Evolutionary conservation across 1,140 invertebrate genomes (phyloP), one percentile per base, ranked within the genome.

Genomic region (Bradynema listronoti): DNA sequence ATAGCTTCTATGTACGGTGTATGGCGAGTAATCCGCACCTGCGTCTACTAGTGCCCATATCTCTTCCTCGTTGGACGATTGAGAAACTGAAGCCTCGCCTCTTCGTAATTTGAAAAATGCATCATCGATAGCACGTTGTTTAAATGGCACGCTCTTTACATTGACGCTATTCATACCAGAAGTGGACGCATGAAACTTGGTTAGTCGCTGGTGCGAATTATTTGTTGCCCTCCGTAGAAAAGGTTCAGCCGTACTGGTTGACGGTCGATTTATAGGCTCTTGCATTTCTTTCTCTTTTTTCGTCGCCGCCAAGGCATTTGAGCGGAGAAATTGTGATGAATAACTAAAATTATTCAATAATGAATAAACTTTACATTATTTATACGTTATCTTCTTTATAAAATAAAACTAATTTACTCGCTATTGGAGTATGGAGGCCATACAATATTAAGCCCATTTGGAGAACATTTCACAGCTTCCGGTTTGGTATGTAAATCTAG

Each of bases 311-410:
- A 61, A 25, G 4, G 62, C 62, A 55, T 59, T 58, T 19, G 63
- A 32, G n/a, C 64, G 64, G 25, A 66, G 63, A 45, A 66, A 66
- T 11, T 47, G 16, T 7, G 63, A 65, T 7, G 64, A 66, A 47
- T 68, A 66, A 11, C 63, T 65, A 27, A 7, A 52, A 46, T n/a
- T n/a, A n/a, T n/a, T n/a, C n/a, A n/a, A n/a, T n/a, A n/a, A n/a
- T n/a, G n/a, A n/a, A n/a, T n/a, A n/a, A n/a, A n/a, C n/a, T n/a
- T n/a, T n/a, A n/a, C n/a, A n/a, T n/a, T n/a, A n/a, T n/a, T n/a
- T n/a, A n/a, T n/a, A n/a, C n/a, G n/a, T n/a, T n/a, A n/a, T n/a
- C n/a, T n/a, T n/a, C n/a, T n/a, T n/a, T n/a, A n/a, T n/a, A n/a
- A n/a, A n/a, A n/a, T n/a, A 3, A 3, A 4, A 4, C 27, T 43